Conservation (phyloP, 2,888 invertebrate species). For the Melipona bicolor region DNA sequence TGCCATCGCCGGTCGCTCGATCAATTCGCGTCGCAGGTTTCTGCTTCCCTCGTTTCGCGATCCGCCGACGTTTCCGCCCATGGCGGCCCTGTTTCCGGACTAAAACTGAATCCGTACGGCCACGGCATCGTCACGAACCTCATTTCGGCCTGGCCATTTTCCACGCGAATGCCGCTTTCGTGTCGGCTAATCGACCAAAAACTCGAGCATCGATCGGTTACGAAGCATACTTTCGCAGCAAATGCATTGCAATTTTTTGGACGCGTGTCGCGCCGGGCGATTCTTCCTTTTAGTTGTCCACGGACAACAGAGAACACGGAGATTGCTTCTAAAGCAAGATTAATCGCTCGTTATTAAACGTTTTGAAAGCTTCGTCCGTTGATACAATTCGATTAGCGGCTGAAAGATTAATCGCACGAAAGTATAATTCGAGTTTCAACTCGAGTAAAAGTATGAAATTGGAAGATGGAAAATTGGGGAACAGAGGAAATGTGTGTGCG, state of each 20-base stretch:
- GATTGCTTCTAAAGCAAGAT: neutral
- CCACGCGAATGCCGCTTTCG: slow-evolving; percentile 50
- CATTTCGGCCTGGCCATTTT: slow-evolving; percentile 45
- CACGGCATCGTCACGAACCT: slow-evolving; percentile 20
- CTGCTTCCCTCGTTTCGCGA: slow-evolving; percentile 22
- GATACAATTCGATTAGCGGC: neutral
- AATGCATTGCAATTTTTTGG: neutral
- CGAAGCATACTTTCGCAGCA: slow-evolving; percentile 9
- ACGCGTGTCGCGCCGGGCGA: neutral
- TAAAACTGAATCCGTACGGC: slow-evolving; percentile 52
- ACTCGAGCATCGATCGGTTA: slow-evolving; percentile 14
- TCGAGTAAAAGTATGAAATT: too few relatives aligned
- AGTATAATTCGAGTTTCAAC: neutral
- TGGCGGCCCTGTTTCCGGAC: slow-evolving; percentile 36
- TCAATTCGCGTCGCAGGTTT: slow-evolving; percentile 22
- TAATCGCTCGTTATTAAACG: neutral
- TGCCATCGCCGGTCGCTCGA: slow-evolving; percentile 12
- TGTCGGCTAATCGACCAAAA: slow-evolving; percentile 40
- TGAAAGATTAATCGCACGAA: neutral
- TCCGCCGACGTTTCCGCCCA: slow-evolving; percentile 34
- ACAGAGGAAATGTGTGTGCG: neutral
- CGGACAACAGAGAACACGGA: neutral
- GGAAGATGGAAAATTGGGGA: neutral
- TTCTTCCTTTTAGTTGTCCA: too few relatives aligned
- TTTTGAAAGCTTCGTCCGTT: neutral